Evolutionary conservation across 2,797 vertebrate genomes (phyloP).

Genomic region (Bucorvus abyssinicus): DNA sequence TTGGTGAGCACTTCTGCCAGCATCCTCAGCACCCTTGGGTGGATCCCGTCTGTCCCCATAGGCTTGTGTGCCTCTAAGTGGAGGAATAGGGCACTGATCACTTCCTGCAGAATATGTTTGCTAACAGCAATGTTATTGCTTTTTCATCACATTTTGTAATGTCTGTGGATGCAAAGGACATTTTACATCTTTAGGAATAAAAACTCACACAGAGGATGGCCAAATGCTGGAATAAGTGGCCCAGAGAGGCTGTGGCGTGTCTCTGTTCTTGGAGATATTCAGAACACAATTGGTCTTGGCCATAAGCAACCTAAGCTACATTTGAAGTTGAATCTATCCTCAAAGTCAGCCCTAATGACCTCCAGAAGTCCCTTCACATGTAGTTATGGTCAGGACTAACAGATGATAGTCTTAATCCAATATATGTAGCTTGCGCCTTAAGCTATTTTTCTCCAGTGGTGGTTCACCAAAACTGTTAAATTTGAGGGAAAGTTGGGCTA

Average conservation of each 20-base stretch:
- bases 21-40: no score
- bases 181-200: background rate
- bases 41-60: no score
- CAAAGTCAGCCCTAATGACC: background rate
- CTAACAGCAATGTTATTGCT: background rate
- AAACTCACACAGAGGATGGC: background rate
- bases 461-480: background rate
- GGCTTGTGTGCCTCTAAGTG: no score
- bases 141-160: background rate
- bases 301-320: background rate
- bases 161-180: background rate
- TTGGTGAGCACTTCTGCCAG: no score
- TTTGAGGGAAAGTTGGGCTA: background rate
- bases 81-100: no score
- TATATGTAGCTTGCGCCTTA: background rate
- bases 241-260: background rate
- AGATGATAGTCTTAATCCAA: background rate
- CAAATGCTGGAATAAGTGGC: background rate
- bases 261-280: background rate
- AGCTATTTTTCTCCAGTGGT: background rate
- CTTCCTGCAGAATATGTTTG: background rate
- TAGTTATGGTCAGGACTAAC: background rate
- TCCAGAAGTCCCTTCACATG: background rate
- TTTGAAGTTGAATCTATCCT: background rate
- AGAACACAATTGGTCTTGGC: rapidly evolving